phyloP scores from a whole-genome alignment of 2,113 vertebrate species.

The Erythrocercus mccallii region DNA sequence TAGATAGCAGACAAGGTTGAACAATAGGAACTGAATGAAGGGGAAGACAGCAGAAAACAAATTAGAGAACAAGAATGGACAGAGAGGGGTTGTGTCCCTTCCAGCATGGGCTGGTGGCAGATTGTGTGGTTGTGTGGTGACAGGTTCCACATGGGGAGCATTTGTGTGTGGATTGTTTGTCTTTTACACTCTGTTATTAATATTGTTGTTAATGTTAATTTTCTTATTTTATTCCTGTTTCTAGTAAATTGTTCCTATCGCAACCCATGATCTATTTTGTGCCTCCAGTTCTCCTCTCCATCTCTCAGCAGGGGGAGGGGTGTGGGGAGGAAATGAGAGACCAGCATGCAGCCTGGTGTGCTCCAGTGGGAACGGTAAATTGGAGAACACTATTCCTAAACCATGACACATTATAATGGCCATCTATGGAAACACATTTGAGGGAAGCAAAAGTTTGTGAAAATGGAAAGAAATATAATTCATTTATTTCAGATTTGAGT shows the following conservation, averaged over 20 bases:
- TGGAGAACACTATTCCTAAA: not conserved
- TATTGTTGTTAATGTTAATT: not conserved
- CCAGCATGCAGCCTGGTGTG: no score
- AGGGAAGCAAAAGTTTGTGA: not conserved
- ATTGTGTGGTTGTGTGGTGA: not conserved
- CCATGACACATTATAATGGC: not conserved
- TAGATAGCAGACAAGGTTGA: not conserved
- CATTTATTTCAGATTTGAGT: not conserved
- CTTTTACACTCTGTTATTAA: not conserved
- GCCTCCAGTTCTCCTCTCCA: not conserved
- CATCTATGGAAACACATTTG: not conserved
- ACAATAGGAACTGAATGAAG: not conserved
- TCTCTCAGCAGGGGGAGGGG: fast-evolving
- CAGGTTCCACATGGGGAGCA: fast-evolving
- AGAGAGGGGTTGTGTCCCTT: not conserved
- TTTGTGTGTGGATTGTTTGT: fast-evolving
- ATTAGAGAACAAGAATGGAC: not conserved
- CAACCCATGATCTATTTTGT: not conserved
- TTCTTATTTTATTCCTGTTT: not conserved
- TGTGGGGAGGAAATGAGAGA: not conserved
- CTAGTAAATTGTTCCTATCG: not conserved
- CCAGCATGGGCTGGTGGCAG: not conserved
- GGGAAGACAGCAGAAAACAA: not conserved
- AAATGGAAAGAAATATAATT: not conserved
- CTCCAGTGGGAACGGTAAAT: not conserved